Percentiles rank a stretch among this genome's conserved stretches.
These are phyloP conservation scores for Cygnus olor DNA, from an alignment of 2,797 vertebrate genomes.

Conservation along the genomic window DNA sequence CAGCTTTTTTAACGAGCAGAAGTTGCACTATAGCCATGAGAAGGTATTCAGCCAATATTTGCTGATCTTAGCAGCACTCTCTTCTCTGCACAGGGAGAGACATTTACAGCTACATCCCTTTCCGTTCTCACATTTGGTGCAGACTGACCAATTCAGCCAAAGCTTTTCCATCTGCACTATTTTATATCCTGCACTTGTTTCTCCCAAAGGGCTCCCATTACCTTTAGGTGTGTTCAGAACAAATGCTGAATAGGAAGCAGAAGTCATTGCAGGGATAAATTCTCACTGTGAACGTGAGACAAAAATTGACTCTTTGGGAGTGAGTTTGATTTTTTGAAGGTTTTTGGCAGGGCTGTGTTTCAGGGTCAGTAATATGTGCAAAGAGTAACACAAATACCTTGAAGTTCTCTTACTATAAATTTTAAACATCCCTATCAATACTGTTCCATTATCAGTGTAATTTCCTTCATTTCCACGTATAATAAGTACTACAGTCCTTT, in stretches of 20 bases:
- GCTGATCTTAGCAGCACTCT: not conserved
- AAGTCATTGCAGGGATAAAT: not conserved
- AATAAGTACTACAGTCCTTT: not conserved
- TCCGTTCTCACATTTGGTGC: not conserved
- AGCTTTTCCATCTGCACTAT: not conserved
- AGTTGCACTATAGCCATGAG: slow-evolving; percentile 44
- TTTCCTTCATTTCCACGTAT: not conserved
- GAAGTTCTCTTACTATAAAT: not conserved
- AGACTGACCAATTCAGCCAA: not conserved
- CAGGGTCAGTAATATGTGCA: not conserved
- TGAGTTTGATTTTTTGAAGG: not conserved
- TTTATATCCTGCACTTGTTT: not conserved
- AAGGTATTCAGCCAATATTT: not conserved
- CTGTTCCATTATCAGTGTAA: not conserved
- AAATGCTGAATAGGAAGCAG: not conserved
- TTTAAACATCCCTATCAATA: not conserved
- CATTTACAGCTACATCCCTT: not conserved
- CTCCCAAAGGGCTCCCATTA: not conserved
- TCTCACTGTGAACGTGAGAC: not conserved
- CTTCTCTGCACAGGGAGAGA: not conserved
- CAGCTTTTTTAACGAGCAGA: not conserved
- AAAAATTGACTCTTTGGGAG: not conserved
- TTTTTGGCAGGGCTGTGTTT: slow-evolving; percentile 9
- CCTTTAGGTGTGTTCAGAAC: not conserved
- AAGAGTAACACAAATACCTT: not conserved